phyloP scores from a whole-genome alignment of 2,113 vertebrate genomes.

The Balaenoptera acutorostrata region DNA sequence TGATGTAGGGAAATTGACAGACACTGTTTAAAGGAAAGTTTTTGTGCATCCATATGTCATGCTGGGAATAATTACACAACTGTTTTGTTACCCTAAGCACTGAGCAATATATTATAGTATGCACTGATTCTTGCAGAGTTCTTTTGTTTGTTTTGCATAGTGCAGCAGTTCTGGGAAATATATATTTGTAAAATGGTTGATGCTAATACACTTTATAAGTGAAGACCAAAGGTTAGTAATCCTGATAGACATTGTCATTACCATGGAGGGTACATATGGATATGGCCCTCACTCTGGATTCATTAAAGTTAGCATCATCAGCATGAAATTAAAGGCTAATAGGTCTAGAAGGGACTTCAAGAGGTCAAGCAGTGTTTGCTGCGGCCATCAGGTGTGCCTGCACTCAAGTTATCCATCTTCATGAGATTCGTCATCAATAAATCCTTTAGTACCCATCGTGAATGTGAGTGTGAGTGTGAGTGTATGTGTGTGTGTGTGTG shows the following conservation, averaged over 20 bases:
- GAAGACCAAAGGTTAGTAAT: constrained; percentile 19
- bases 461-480: neutral
- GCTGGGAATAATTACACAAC: constrained; percentile 76
- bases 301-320: constrained; percentile 16
- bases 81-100: constrained; percentile 67
- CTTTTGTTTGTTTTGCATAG: constrained; percentile 61
- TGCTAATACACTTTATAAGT: constrained; percentile 41
- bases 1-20: constrained; percentile 75
- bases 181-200: constrained; percentile 38
- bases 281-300: constrained; percentile 20
- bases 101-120: constrained; percentile 50
- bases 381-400: neutral
- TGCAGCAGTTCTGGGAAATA: constrained; percentile 58
- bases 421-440: neutral
- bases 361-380: constrained; percentile 22
- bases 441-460: neutral
- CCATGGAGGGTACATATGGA: neutral
- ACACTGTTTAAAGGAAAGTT: constrained; percentile 76
- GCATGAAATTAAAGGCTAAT: constrained; percentile 33
- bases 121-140: constrained; percentile 40
- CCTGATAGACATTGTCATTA: neutral
- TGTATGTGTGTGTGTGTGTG: too few relatives aligned
- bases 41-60: constrained; percentile 74
- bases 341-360: constrained; percentile 28
- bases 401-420: neutral